A percentile compares a stretch with the other conserved stretches of the same genome.
Conservation (phyloP, 2,113 vertebrate species). For the Perca fluviatilis region DNA sequence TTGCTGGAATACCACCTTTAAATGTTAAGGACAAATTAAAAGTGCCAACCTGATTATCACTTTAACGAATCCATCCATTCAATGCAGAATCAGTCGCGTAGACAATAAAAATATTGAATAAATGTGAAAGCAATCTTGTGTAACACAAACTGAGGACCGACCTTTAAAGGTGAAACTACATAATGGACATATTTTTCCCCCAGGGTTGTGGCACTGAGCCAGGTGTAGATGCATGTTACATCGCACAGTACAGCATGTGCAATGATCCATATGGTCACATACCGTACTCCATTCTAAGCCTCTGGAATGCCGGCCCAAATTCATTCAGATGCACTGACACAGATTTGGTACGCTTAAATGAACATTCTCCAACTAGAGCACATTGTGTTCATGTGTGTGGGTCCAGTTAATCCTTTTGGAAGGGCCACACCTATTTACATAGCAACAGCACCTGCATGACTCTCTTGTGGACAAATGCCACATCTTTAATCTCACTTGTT, state of each 20-base stretch:
- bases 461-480: neutral
- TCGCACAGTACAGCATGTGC: constrained; percentile 20
- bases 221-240: constrained; percentile 25
- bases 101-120: neutral
- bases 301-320: constrained; percentile 23
- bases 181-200: no score
- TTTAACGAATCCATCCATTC: neutral
- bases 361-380: constrained; percentile 16
- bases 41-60: neutral
- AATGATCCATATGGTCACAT: constrained; percentile 24
- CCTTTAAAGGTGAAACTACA: neutral
- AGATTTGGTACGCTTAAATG: constrained; percentile 30
- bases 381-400: constrained; percentile 16
- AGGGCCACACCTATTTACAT: neutral
- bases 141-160: neutral
- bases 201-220: neutral
- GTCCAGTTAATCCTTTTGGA: constrained; percentile 33
- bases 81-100: neutral
- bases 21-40: neutral
- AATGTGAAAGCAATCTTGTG: neutral
- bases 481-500: neutral
- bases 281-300: constrained; percentile 15
- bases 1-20: neutral
- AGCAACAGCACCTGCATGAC: constrained; percentile 33
- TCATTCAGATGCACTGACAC: constrained; percentile 44